These are phyloP conservation scores for Macrosteles quadrilineatus DNA, from an alignment of 1,140 invertebrate genomes.

Conservation along the genomic window DNA sequence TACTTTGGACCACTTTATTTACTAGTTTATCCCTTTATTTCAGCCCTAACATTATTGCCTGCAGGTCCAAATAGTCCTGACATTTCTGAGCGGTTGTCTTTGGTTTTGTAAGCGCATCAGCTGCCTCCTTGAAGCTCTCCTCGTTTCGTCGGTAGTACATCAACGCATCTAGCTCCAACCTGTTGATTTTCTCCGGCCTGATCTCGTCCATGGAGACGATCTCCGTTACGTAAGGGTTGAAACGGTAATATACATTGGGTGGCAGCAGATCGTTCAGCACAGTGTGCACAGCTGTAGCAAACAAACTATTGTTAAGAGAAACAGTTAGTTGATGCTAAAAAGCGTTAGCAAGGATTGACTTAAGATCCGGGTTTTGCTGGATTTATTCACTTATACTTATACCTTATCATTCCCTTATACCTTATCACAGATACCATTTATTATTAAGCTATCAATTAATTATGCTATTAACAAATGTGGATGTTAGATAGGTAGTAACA, in stretches of 20 bases:
- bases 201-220: constrained; percentile 84
- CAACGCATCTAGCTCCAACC: constrained; percentile 64
- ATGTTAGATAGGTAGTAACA: no score
- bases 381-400: no score
- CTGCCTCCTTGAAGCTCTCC: constrained; percentile 65
- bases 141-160: constrained; percentile 80
- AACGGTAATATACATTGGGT: constrained; percentile 77
- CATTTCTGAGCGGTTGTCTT: constrained; percentile 51
- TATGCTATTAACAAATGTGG: no score
- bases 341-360: no score
- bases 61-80: constrained; percentile 53
- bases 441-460: no score
- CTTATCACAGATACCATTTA: no score
- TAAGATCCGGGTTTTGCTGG: no score
- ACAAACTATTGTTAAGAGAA: no score
- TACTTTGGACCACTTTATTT: no score
- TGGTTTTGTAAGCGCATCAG: constrained; percentile 53
- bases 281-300: constrained; percentile 76
- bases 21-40: constrained; percentile 7
- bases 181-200: constrained; percentile 63
- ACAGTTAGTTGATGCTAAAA: no score
- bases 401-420: no score
- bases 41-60: constrained; percentile 46
- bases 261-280: constrained; percentile 81
- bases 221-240: constrained; percentile 88